Base-by-base conservation (phyloP, 2,888 invertebrate genomes). In the Lepetodrilus schrolli region DNA sequence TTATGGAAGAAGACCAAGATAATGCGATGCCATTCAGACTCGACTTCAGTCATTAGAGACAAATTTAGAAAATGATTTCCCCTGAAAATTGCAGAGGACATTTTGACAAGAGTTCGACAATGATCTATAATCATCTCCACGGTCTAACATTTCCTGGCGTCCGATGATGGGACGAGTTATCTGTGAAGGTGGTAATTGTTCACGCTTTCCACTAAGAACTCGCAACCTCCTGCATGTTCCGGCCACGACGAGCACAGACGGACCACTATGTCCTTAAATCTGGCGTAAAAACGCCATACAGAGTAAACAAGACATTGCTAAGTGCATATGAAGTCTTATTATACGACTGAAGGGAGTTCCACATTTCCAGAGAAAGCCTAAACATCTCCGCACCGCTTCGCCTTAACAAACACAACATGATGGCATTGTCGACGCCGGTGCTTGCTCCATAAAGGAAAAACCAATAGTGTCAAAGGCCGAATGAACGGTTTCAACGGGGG, bases 401-500 rank as follows among this genome's bases (percentile, higher is more conserved):
- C 58, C 58, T 58, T 58, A 58, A 30, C 58, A 58, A 58, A 58
- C 34, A 58, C 58, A 58, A 58, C 58, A 58, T 30, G 58, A 30
- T 34, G 1, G 30, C 34, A 58, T 58, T 58, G 58, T 58, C 58
- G n/a, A 58, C 30, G 58, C 30, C 30, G 26, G 17, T 17, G 30
- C 30, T 3, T 8, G 58, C 23, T 43, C 21, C 13, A 68, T 68
- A 68, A 68, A 68, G 26, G 47, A 47, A 68, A 68, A 68, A 68
- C 68, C 68, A 68, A 68, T 47, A 68, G 68, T 68, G 68, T 68
- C 68, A 68, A 30, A 30, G 68, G 68, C 10, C 43, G 47, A 23
- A n/a, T 10, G 68, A 47, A 68, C 47, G 68, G 68, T 47, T 68
- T 38, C 30, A 23, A 30, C 30, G 47, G n/a, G 68, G 68, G 68